phyloP scores from a whole-genome alignment of 2,797 vertebrate genomes.

The Discoglossus pictus region DNA sequence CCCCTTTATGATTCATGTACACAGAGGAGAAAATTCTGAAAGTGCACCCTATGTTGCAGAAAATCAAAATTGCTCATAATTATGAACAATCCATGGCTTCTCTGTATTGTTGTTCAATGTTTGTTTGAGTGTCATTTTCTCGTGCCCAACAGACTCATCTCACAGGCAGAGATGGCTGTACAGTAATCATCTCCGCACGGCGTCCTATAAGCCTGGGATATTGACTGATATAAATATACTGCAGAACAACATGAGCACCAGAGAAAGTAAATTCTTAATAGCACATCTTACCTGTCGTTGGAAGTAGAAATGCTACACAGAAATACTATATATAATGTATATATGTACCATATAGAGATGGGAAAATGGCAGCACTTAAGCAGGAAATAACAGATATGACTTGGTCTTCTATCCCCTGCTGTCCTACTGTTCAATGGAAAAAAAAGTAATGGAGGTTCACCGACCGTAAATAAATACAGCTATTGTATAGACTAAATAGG shows the following conservation, averaged over 20 bases:
- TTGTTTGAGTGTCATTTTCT: conserved; percentile 44
- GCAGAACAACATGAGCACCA: conserved; percentile 11
- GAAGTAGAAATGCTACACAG: conserved; percentile 14
- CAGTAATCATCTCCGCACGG: conserved; percentile 40
- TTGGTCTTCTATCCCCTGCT: conserved; percentile 17
- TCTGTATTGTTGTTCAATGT: conserved; percentile 24
- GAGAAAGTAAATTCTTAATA: conserved; percentile 16
- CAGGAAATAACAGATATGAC: conserved; percentile 37
- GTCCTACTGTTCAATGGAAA: neutral
- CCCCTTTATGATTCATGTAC: no score
- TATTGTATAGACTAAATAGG: conserved; percentile 22
- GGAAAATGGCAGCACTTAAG: neutral
- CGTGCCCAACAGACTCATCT: conserved; percentile 32
- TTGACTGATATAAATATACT: conserved; percentile 30
- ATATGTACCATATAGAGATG: no score
- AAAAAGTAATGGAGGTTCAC: conserved; percentile 6
- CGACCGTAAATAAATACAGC: conserved; percentile 21
- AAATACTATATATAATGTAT: no score
- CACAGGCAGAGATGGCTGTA: conserved; percentile 1
- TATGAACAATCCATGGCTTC: conserved; percentile 29
- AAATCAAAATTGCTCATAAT: conserved; percentile 39
- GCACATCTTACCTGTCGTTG: conserved; percentile 23
- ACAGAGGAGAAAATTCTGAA: conserved; percentile 5
- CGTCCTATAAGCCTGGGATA: conserved; percentile 36
- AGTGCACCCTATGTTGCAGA: conserved; percentile 1